phyloP scores from a whole-genome alignment of 2,797 vertebrate genomes.

The Crocidura indochinensis region DNA sequence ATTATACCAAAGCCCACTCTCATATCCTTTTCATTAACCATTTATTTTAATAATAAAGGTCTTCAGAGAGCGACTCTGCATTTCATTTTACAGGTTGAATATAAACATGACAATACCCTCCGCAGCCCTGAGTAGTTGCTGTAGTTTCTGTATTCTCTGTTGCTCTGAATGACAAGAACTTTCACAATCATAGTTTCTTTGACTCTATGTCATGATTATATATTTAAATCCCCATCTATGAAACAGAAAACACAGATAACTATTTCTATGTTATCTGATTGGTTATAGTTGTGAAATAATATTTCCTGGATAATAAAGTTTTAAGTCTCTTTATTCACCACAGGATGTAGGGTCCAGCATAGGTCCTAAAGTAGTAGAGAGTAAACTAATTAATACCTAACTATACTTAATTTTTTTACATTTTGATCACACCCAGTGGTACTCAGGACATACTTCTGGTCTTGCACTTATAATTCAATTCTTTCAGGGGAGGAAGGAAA shows the following conservation, averaged over 20 bases:
- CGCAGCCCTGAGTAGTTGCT: not conserved
- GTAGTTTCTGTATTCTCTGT: not conserved
- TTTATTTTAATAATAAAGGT: not conserved
- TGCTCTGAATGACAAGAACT: not conserved
- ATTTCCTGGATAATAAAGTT: not conserved
- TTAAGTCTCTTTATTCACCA: not conserved
- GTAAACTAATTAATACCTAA: not conserved
- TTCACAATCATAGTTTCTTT: not conserved
- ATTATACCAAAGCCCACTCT: not conserved
- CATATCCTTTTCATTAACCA: not conserved
- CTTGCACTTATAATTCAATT: too few species aligned
- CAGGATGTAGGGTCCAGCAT: not conserved
- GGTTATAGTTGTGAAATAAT: not conserved
- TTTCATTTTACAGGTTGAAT: conserved; percentile 8
- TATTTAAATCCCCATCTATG: not conserved
- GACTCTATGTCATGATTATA: not conserved
- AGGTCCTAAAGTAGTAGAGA: conserved; percentile 10
- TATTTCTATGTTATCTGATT: not conserved
- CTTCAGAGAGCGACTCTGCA: not conserved
- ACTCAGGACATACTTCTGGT: too few species aligned
- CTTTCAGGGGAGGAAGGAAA: too few species aligned
- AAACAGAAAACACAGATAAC: not conserved
- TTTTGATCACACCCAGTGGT: too few species aligned
- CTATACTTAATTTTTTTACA: not conserved
- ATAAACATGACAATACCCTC: not conserved